phyloP scores from a whole-genome alignment of 2,113 vertebrate species.

The Phaethornis superciliosus region DNA sequence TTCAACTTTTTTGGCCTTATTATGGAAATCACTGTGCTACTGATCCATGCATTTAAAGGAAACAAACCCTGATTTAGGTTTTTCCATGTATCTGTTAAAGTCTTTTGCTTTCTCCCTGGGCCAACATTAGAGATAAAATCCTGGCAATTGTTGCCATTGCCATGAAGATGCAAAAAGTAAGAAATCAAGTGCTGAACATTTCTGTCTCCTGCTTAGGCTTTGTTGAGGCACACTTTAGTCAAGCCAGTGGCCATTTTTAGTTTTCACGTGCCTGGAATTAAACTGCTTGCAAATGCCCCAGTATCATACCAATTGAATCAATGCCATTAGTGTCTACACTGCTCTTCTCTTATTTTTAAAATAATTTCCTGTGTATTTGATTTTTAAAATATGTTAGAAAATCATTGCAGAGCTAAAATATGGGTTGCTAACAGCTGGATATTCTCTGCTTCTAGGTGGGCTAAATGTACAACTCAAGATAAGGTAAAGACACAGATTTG shows the following conservation, averaged over 20 bases:
- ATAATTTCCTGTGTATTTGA: not conserved
- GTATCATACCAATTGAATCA: not conserved
- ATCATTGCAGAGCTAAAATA: not conserved
- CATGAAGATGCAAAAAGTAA: not conserved
- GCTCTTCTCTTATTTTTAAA: not conserved
- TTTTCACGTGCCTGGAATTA: not conserved
- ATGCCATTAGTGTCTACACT: not conserved
- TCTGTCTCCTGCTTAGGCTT: not conserved
- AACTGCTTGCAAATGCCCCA: not conserved
- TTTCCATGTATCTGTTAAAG: not conserved
- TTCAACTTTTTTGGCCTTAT: not conserved
- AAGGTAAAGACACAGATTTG: not conserved
- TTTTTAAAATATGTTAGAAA: not conserved
- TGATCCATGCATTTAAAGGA: not conserved
- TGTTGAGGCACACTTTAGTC: not conserved
- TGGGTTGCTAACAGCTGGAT: not conserved
- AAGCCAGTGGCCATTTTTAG: not conserved
- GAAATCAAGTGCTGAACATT: not conserved
- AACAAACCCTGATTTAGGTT: not conserved
- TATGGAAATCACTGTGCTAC: not conserved
- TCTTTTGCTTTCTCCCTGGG: not conserved
- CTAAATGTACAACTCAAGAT: not conserved
- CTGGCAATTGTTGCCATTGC: accelerated
- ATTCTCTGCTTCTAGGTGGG: not conserved
- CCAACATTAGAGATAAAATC: not conserved